Evolutionary conservation across 2,888 invertebrate genomes (phyloP).

Genomic region (Macrophya annulata): DNA sequence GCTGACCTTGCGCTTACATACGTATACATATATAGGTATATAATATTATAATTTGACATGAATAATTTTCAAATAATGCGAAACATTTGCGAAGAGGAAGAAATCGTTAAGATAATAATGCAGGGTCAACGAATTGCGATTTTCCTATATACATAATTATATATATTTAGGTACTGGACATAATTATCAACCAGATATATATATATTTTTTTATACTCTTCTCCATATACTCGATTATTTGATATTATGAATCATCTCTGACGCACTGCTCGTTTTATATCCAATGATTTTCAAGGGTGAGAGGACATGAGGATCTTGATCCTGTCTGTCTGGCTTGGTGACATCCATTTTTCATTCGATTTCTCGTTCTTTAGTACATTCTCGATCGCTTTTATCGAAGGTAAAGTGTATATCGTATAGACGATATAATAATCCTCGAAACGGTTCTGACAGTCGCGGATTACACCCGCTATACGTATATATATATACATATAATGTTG

Average conservation of each 20-base stretch:
- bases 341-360: not conserved
- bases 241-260: not conserved
- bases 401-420: not conserved
- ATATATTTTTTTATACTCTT: too few species aligned
- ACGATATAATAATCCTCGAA: not conserved
- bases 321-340: conserved; percentile 41
- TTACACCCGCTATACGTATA: not conserved
- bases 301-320: conserved; percentile 33
- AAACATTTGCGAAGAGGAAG: too few species aligned
- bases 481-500: not conserved
- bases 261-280: not conserved
- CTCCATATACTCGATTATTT: too few species aligned
- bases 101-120: too few species aligned
- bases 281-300: conserved; percentile 34
- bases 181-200: too few species aligned
- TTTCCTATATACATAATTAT: too few species aligned
- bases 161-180: too few species aligned
- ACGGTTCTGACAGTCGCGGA: not conserved
- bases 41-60: too few species aligned
- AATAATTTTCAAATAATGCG: too few species aligned
- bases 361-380: conserved; percentile 12
- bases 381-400: conserved; percentile 18
- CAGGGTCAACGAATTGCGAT: too few species aligned
- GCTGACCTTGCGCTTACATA: not conserved
- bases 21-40: too few species aligned